phyloP scores from a whole-genome alignment of 1,140 invertebrate species.

The Drosophila rufa region DNA sequence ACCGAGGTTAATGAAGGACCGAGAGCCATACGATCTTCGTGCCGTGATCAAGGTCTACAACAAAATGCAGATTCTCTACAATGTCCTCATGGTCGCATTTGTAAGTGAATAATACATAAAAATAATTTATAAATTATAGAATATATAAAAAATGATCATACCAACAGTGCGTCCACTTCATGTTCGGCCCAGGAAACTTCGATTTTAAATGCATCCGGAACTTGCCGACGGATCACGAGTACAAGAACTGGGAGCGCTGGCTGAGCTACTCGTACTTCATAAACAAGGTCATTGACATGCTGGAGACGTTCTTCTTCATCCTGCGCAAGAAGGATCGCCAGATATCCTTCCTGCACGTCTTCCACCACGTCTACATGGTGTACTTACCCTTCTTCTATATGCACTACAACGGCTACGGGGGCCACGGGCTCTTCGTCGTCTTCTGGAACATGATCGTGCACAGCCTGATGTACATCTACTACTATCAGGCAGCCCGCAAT shows the following conservation, averaged over 20 bases:
- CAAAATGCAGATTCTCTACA: conserved; percentile 87
- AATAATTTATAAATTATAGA: too few relatives aligned
- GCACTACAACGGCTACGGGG: conserved; percentile 85
- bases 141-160: background rate
- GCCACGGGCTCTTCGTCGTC: conserved; percentile 86
- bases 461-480: conserved; percentile 39
- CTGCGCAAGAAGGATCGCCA: conserved; percentile 60
- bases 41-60: conserved; percentile 92
- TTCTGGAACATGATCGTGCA: conserved; percentile 34
- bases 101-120: background rate
- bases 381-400: conserved; percentile 6
- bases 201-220: conserved; percentile 38
- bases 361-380: conserved; percentile 87
- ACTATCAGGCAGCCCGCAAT: conserved; percentile 23
- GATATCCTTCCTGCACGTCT: conserved; percentile 53
- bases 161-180: conserved; percentile 24
- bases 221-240: conserved; percentile 45
- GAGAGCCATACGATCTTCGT: conserved; percentile 91
- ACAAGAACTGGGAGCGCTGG: conserved; percentile 36
- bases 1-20: conserved; percentile 92
- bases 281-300: conserved; percentile 54
- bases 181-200: conserved; percentile 28
- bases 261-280: conserved; percentile 50
- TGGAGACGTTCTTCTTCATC: conserved; percentile 65
- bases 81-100: conserved; percentile 14